Percentiles rank a stretch among this genome's conserved stretches.
phyloP scores from a whole-genome alignment of 2,797 vertebrate genomes.

The Dipus sagitta region DNA sequence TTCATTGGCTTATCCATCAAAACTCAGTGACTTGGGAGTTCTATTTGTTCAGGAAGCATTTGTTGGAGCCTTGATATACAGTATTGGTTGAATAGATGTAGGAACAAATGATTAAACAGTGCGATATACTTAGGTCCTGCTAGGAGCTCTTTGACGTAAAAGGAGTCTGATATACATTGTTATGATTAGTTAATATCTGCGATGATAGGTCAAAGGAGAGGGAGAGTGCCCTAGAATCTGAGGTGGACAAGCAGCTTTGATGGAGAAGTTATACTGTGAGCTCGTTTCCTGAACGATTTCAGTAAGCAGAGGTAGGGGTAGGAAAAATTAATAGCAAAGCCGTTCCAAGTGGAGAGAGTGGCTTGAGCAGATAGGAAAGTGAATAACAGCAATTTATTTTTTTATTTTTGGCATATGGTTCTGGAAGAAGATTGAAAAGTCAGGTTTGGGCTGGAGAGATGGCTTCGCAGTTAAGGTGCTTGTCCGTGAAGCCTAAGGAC shows the following conservation, averaged over 20 bases:
- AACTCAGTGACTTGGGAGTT: constrained; percentile 6
- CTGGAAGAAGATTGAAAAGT: not conserved
- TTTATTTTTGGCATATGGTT: not conserved
- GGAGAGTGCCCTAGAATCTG: not conserved
- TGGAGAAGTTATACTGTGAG: not conserved
- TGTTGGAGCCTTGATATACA: not conserved
- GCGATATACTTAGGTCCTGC: constrained; percentile 14
- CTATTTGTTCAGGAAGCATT: not conserved
- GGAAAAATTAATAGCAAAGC: not conserved
- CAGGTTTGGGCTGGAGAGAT: not conserved
- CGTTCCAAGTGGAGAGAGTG: not conserved
- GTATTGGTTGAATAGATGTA: not conserved
- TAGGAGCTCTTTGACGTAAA: not conserved
- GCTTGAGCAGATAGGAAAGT: not conserved
- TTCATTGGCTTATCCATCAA: constrained; percentile 22
- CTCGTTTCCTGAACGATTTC: not conserved
- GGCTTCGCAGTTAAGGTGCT: too few species aligned
- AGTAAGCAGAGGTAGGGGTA: not conserved
- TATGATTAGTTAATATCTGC: not conserved
- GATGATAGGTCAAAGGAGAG: not conserved
- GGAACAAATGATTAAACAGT: not conserved
- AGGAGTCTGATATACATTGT: not conserved
- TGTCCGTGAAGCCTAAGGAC: too few species aligned
- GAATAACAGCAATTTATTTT: not conserved
- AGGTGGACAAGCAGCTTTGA: not conserved